These are phyloP conservation scores for Peromyscus melanophrys DNA, from an alignment of 2,797 vertebrate genomes.

Conservation along the genomic window DNA sequence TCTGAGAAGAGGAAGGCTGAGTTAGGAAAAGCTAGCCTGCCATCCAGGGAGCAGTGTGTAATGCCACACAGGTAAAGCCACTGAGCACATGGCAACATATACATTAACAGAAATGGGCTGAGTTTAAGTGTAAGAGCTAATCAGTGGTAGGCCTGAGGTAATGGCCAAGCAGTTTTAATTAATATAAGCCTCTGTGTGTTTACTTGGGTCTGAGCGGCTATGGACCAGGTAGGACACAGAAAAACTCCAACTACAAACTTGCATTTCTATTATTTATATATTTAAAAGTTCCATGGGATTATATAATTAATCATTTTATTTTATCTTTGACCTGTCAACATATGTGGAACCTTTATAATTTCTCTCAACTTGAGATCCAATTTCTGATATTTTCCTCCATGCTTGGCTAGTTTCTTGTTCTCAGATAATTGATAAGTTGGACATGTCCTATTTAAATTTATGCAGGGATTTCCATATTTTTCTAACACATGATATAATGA, in stretches of 20 bases:
- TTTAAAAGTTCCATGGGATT: neutral
- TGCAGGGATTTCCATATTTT: conserved; percentile 82
- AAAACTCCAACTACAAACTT: neutral
- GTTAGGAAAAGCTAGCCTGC: too few relatives aligned
- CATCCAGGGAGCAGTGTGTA: too few relatives aligned
- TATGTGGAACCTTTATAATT: conserved; percentile 46
- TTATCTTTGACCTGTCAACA: conserved; percentile 61
- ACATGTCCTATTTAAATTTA: conserved; percentile 80
- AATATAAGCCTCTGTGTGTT: too few relatives aligned
- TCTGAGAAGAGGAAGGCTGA: too few relatives aligned
- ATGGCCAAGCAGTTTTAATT: too few relatives aligned
- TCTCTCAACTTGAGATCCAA: conserved; percentile 63
- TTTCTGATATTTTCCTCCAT: conserved; percentile 70
- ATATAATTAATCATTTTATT: conserved; percentile 71
- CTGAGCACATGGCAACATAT: too few relatives aligned
- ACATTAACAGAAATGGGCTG: too few relatives aligned
- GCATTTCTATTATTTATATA: neutral
- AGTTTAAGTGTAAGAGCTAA: too few relatives aligned
- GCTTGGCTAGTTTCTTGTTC: conserved; percentile 78
- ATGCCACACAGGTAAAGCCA: too few relatives aligned
- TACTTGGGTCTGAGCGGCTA: too few relatives aligned
- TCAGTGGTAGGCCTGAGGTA: too few relatives aligned
- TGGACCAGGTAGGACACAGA: too few relatives aligned
- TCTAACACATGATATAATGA: conserved; percentile 68
- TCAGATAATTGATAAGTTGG: conserved; percentile 79